Evolutionary conservation across 37 sponge, comb jelly and placozoan species (phyloP), one percentile per base, ranked within the genome.

Genomic region (Ianthella basta): DNA sequence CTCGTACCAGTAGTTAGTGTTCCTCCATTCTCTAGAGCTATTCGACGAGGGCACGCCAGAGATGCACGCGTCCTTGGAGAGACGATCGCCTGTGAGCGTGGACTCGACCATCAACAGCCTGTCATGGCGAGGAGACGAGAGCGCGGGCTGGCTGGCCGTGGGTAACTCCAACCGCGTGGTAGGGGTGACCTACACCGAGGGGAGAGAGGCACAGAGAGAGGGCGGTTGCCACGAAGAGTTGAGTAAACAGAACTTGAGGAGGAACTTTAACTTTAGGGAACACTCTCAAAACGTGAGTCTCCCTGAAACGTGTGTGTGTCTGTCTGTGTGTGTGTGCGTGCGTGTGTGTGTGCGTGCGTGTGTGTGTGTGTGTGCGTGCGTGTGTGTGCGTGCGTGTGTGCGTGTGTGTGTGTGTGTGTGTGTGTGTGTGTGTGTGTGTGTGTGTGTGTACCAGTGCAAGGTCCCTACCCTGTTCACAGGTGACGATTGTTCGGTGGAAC

Each of bases 191-290:
- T 91, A 88, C 90, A 94, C 95, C 1, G 79, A 87, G 72, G 60
- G 30, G 25, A 66, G 59, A 21, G 88, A 87, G 3, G 80, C 77
- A 4, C 41, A 37, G 14, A 83, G 78, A 12, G 60, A 39, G 55
- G 77, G 60, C 81, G 81, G 54, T 29, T 27, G 30, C 18, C 25
- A 61, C 44, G 38, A 35, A 32, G 70, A 82, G 44, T 61, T 93
- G 40, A 90, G 87, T 35, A 59, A 60, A 10, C 93, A 93, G 33
- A 87, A 68, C 32, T 84, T 89, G 88, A 84, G 93, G 70, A 87
- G 88, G 35, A 94, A 94, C 82, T 96, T 96, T 90, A 96, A 96
- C 59, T 93, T 96, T 60, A 81, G 94, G 55, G 96, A 96, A 35
- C 96, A 96, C 61, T 53, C 94, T n/a, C 67, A 88, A 32, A 91